Evolutionary conservation across 2,888 invertebrate species (phyloP), one percentile per base, ranked within the genome.

Genomic region (Agrochola macilenta): DNA sequence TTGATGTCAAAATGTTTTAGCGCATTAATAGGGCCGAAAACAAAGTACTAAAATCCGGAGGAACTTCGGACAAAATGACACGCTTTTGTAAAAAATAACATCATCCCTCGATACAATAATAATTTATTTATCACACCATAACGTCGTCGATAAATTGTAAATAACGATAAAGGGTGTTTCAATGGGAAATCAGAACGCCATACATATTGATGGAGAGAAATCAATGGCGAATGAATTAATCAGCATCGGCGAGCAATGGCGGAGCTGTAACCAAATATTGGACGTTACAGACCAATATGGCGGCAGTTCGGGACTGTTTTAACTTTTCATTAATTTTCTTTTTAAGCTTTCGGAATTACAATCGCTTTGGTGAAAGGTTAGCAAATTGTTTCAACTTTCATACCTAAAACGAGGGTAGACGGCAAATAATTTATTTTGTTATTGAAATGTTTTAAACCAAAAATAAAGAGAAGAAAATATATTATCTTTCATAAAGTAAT

Each of bases 201-300:
- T 81, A 46, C 61, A 86, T 87, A 85, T 78, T 85, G 52, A 81
- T 75, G 58, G 65, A 69, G 68, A 57, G 69, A 74, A 85, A 79
- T 85, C 82, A 74, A 76, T 79, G 82, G 65, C 65, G 52, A 46
- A 76, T 81, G 75, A 85, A 87, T 85, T 76, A 87, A 85, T 85
- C 76, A 87, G 66, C 66, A 69, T 57, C 12, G 75, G 52, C 61
- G 64, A 49, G 78, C 52, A 26, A 46, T 26, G 23, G 54, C 72
- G 30, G 49, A 43, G 58, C 35, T 64, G 70, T 69, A 52, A 61
- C 35, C 73, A 69, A 63, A 76, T 66, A 69, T 72, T 61, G 72
- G 79, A 76, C 78, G 69, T 69, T 46, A 81, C 49, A 65, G 2
- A 54, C 20, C 65, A 71, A 81, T 64, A 71, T 74, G 61, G 74